Percentiles rank a stretch among this genome's conserved stretches.
Evolutionary conservation across 2,113 vertebrate species (phyloP).

Genomic region (Panthera tigris): DNA sequence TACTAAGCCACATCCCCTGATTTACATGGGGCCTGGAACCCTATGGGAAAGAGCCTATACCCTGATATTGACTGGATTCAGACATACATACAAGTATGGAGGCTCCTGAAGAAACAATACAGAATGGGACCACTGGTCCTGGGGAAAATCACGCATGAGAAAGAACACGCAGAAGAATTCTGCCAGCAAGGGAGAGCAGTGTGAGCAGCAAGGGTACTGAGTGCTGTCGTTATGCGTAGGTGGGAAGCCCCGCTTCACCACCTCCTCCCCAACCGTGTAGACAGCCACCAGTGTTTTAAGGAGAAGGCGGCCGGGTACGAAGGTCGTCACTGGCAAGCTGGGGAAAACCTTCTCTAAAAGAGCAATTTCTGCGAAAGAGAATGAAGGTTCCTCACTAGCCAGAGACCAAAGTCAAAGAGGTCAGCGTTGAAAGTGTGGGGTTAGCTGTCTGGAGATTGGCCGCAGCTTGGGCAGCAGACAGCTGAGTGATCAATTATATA

Average conservation of each 20-base stretch:
- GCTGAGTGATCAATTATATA: background rate
- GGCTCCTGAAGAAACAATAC: background rate
- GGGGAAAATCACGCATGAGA: background rate
- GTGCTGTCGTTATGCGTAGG: background rate
- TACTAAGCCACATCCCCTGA: background rate
- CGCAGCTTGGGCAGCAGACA: background rate
- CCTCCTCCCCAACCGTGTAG: background rate
- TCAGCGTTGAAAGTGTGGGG: background rate
- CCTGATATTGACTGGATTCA: conserved; percentile 20
- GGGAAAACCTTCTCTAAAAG: conserved; percentile 1
- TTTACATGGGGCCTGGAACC: background rate
- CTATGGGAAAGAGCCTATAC: background rate
- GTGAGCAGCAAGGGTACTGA: background rate
- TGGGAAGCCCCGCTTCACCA: background rate
- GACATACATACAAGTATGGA: background rate
- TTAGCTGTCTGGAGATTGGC: background rate
- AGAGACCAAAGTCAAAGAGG: background rate
- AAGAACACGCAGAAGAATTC: background rate
- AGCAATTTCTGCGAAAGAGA: background rate
- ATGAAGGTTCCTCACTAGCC: conserved; percentile 19
- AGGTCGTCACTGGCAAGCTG: background rate
- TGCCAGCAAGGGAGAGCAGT: background rate
- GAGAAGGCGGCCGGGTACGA: background rate
- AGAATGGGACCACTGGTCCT: background rate
- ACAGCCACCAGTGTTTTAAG: background rate